Conservation (phyloP, 2,113 vertebrate genomes). For the Lanius ludovicianus region DNA sequence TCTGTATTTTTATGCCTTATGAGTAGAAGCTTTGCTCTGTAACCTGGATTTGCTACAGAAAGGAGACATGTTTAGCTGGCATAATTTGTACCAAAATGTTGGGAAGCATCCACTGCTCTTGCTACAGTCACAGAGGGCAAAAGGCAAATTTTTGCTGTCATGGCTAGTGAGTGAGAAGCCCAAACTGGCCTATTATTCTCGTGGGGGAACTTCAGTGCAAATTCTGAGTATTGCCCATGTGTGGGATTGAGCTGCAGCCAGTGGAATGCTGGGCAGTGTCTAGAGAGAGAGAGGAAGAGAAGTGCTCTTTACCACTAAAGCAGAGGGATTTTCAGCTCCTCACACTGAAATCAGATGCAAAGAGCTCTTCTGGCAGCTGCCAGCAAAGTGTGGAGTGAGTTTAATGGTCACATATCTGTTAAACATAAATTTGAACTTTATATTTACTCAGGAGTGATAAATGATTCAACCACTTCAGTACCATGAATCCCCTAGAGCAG, state of each 20-base stretch:
- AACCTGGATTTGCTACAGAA: background rate
- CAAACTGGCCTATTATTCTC: background rate
- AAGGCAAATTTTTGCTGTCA: background rate
- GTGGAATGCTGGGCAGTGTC: background rate
- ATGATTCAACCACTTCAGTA: background rate
- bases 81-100: background rate
- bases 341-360: accelerated
- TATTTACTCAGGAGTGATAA: background rate
- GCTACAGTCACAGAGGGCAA: background rate
- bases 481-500: background rate
- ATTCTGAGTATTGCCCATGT: background rate
- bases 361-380: background rate
- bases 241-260: background rate
- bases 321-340: background rate
- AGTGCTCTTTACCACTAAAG: background rate
- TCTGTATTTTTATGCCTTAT: background rate
- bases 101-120: background rate
- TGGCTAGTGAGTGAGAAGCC: background rate
- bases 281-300: background rate
- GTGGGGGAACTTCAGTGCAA: background rate
- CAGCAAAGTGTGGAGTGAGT: background rate
- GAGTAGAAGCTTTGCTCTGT: background rate
- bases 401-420: background rate
- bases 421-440: background rate
- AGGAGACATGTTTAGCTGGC: background rate